phyloP scores from a whole-genome alignment of 1,140 invertebrate species.

The Spodoptera frugiperda region DNA sequence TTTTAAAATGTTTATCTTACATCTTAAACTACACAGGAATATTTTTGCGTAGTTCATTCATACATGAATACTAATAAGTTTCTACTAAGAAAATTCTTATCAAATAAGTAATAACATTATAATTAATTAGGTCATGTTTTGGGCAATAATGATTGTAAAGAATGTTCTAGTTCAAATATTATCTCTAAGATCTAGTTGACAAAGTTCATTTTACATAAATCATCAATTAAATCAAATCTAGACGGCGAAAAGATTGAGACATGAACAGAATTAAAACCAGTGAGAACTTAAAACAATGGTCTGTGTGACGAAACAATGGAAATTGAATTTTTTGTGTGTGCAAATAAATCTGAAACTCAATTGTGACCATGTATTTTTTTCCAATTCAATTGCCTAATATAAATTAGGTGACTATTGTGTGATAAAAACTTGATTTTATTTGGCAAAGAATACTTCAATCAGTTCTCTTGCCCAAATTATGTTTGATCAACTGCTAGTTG shows the following conservation, averaged over 20 bases:
- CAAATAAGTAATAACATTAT: constrained; percentile 8
- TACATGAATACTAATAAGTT: not conserved
- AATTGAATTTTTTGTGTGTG: too few species aligned
- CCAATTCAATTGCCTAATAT: too few species aligned
- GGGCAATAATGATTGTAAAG: not conserved
- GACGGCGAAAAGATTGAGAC: too few species aligned
- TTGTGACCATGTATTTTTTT: too few species aligned
- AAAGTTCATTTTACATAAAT: not conserved
- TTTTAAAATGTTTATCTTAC: not conserved
- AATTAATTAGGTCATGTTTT: constrained; percentile 20
- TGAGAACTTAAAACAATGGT: constrained; percentile 1
- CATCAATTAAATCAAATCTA: too few species aligned
- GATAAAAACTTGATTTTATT: too few species aligned
- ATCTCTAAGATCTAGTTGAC: not conserved
- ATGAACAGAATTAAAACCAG: too few species aligned
- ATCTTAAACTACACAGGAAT: not conserved
- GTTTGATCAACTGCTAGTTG: too few species aligned
- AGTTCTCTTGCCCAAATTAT: too few species aligned
- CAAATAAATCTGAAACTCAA: too few species aligned
- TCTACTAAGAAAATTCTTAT: constrained; percentile 2
- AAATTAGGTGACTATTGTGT: too few species aligned
- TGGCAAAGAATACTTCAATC: too few species aligned
- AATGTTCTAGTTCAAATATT: not conserved
- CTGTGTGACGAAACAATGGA: not conserved
- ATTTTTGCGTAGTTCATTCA: not conserved